Evolutionary conservation across 2,113 vertebrate genomes (phyloP).

Genomic region (Lepisosteus oculatus): DNA sequence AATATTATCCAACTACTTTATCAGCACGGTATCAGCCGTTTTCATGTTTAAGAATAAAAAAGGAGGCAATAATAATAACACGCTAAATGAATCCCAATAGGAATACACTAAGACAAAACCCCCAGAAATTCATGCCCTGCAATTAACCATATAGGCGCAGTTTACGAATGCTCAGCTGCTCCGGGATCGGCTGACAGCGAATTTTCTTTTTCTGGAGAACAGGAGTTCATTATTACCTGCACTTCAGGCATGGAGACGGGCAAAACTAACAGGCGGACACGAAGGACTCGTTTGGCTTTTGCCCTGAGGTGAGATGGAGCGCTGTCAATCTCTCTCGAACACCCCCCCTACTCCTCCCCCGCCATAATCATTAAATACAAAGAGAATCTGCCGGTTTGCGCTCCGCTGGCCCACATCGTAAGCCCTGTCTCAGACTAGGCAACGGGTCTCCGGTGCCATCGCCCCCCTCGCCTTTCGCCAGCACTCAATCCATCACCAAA

Average conservation of each 20-base stretch:
- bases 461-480: slow-evolving; percentile 46
- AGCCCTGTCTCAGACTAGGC: slow-evolving; percentile 35
- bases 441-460: slow-evolving; percentile 40
- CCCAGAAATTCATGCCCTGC: too few species aligned
- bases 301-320: slow-evolving; percentile 38
- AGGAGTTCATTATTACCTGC: slow-evolving; percentile 10
- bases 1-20: too few species aligned
- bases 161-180: too few species aligned
- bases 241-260: slow-evolving; percentile 27
- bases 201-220: neutral
- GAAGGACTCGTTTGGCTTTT: slow-evolving; percentile 39
- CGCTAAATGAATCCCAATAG: too few species aligned
- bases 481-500: slow-evolving; percentile 62
- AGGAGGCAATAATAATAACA: too few species aligned
- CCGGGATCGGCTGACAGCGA: too few species aligned
- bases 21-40: too few species aligned
- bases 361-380: slow-evolving; percentile 57
- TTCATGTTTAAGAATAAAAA: too few species aligned
- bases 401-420: slow-evolving; percentile 54
- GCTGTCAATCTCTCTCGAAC: slow-evolving; percentile 42
- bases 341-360: slow-evolving; percentile 36
- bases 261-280: slow-evolving; percentile 28
- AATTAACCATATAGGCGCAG: too few species aligned
- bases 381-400: slow-evolving; percentile 50
- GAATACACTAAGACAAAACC: too few species aligned